phyloP scores from a whole-genome alignment of 1,140 invertebrate species.

The Eriosoma lanigerum region DNA sequence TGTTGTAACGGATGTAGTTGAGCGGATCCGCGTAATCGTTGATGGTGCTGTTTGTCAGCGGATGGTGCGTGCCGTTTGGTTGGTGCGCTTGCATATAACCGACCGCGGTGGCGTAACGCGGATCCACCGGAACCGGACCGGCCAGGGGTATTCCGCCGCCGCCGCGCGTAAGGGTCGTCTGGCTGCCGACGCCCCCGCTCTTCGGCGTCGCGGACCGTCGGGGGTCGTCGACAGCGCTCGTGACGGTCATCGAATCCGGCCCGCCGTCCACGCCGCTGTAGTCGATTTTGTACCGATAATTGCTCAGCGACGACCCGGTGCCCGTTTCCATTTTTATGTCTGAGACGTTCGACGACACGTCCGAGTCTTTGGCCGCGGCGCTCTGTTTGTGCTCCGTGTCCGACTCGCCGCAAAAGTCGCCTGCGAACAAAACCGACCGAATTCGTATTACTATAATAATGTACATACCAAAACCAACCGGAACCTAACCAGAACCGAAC shows the following conservation, averaged over 20 bases:
- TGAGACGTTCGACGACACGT: slow-evolving; percentile 85
- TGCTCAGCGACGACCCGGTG: slow-evolving; percentile 76
- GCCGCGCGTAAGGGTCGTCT: slow-evolving; percentile 59
- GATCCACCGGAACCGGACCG: slow-evolving; percentile 70
- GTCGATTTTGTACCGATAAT: slow-evolving; percentile 57
- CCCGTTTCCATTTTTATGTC: slow-evolving; percentile 86
- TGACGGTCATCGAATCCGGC: background rate
- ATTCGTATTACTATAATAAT: too few species aligned
- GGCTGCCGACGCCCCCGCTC: slow-evolving; percentile 59
- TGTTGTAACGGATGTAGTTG: background rate
- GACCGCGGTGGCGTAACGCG: slow-evolving; percentile 60
- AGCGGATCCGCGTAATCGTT: slow-evolving; percentile 28
- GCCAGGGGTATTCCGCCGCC: slow-evolving; percentile 68
- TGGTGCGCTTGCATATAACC: slow-evolving; percentile 70
- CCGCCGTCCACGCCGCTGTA: slow-evolving; percentile 1
- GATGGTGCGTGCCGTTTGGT: slow-evolving; percentile 62
- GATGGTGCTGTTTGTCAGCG: slow-evolving; percentile 52
- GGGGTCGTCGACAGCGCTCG: background rate
- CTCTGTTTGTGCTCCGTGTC: background rate
- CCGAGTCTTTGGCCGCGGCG: slow-evolving; percentile 70
- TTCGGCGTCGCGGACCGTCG: slow-evolving; percentile 1
- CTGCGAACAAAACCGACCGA: background rate
- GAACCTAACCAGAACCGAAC: too few species aligned
- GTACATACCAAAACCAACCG: too few species aligned
- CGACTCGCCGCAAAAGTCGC: background rate